These are phyloP conservation scores for Chironex yamaguchii DNA, from an alignment of 30 jellyfish, hydroid and myxozoan genomes.

Conservation along the genomic window DNA sequence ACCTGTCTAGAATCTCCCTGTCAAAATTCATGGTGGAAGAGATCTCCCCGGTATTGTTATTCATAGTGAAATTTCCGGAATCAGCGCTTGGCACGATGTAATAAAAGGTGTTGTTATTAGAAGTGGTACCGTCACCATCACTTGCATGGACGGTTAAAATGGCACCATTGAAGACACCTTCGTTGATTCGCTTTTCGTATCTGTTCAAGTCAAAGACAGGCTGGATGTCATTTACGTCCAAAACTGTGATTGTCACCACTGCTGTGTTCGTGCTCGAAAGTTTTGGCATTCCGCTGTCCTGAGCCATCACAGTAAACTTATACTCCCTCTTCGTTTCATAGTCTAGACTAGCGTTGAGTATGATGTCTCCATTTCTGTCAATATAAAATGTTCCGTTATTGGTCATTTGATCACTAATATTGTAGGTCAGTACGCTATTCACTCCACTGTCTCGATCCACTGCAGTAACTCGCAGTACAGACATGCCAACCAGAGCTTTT, in stretches of 20 bases:
- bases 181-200: conserved; percentile 57
- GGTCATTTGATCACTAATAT: conserved; percentile 47
- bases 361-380: conserved; percentile 72
- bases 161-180: conserved; percentile 42
- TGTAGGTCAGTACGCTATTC: conserved; percentile 64
- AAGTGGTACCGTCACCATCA: conserved; percentile 77
- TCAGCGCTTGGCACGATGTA: conserved; percentile 80
- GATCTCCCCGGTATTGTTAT: conserved; percentile 59
- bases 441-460: conserved; percentile 75
- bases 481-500: conserved; percentile 75
- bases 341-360: conserved; percentile 67
- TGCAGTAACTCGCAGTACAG: conserved; percentile 71
- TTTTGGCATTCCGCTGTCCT: neutral
- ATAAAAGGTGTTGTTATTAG: conserved; percentile 45
- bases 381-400: conserved; percentile 27
- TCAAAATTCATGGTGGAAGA: conserved; percentile 54
- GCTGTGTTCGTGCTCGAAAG: conserved; percentile 42
- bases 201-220: conserved; percentile 78
- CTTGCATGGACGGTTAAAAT: conserved; percentile 77
- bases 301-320: neutral
- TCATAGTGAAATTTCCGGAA: conserved; percentile 81
- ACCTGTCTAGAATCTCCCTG: conserved; percentile 49
- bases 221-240: conserved; percentile 87
- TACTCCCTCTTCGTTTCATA: conserved; percentile 36
- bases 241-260: conserved; percentile 54